Conservation (phyloP, 2,888 invertebrate genomes). For the Asteroscopus sphinx region DNA sequence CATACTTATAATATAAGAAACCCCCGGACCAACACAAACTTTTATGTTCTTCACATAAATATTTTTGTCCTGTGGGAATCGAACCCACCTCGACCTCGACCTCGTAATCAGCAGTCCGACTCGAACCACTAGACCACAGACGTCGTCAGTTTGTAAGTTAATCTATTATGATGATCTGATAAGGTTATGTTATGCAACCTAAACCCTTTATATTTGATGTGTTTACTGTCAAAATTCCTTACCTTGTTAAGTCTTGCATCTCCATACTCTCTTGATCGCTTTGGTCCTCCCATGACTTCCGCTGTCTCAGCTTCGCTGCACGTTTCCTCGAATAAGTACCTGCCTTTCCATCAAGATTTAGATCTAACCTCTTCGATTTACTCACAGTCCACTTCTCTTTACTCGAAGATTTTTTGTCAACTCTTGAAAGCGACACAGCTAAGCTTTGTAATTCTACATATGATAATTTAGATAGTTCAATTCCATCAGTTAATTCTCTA, state of each 20-base stretch:
- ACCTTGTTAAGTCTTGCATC: constrained; percentile 91
- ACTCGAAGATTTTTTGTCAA: constrained; percentile 83
- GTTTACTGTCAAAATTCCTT: constrained; percentile 13
- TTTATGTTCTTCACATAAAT: too few species aligned
- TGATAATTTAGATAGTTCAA: constrained; percentile 81
- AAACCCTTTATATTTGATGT: too few species aligned
- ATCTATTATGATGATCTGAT: too few species aligned
- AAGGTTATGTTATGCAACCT: too few species aligned
- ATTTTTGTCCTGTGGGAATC: too few species aligned
- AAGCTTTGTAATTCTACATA: constrained; percentile 83
- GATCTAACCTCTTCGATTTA: constrained; percentile 83
- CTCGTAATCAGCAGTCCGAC: too few species aligned
- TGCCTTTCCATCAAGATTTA: constrained; percentile 85
- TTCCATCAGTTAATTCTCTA: constrained; percentile 80
- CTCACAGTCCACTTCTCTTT: constrained; percentile 83
- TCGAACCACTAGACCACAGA: too few species aligned
- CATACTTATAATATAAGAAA: too few species aligned
- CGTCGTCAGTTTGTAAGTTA: too few species aligned
- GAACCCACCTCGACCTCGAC: too few species aligned
- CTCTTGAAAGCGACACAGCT: constrained; percentile 80
- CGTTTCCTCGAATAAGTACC: constrained; percentile 87
- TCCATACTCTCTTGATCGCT: constrained; percentile 92
- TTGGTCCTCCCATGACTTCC: constrained; percentile 93
- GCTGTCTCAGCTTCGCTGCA: constrained; percentile 85
- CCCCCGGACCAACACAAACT: too few species aligned